Conservation (phyloP, 2,888 invertebrate genomes). For the Volucella zonaria region DNA sequence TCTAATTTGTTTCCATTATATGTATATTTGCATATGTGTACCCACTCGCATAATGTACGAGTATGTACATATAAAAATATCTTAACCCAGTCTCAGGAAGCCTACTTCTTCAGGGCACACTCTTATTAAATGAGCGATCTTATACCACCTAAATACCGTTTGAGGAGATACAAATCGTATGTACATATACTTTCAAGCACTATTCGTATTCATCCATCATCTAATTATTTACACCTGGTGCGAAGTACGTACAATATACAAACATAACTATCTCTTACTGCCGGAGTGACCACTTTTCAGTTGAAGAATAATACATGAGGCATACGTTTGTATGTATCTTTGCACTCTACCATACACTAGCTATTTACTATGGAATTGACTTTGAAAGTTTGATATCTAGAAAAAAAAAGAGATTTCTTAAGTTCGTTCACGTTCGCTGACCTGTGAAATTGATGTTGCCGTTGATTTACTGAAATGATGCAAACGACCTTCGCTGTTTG, state of each 20-base stretch:
- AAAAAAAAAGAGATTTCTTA: conserved; percentile 25
- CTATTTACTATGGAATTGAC: conserved; percentile 46
- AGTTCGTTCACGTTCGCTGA: conserved; percentile 62
- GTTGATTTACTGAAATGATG: conserved; percentile 39
- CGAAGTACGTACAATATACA: conserved; percentile 23
- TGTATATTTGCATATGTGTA: no score
- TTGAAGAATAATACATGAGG: conserved; percentile 12
- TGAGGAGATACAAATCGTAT: conserved; percentile 18
- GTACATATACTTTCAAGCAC: neutral
- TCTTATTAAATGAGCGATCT: conserved; percentile 23
- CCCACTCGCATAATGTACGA: no score
- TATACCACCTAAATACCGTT: conserved; percentile 28
- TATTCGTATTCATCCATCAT: conserved; percentile 26
- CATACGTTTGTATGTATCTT: neutral
- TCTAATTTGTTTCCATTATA: no score
- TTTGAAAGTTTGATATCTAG: conserved; percentile 35
- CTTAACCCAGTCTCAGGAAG: neutral
- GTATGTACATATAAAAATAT: no score
- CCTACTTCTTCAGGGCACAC: conserved; percentile 18
- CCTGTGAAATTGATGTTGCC: conserved; percentile 59
- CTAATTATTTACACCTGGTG: conserved; percentile 19
- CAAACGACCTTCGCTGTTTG: conserved; percentile 56
- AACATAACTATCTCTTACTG: neutral
- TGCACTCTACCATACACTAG: neutral
- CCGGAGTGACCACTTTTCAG: conserved; percentile 27